Conservation (phyloP, 1,140 invertebrate genomes). For the Drosophila paulistorum region DNA sequence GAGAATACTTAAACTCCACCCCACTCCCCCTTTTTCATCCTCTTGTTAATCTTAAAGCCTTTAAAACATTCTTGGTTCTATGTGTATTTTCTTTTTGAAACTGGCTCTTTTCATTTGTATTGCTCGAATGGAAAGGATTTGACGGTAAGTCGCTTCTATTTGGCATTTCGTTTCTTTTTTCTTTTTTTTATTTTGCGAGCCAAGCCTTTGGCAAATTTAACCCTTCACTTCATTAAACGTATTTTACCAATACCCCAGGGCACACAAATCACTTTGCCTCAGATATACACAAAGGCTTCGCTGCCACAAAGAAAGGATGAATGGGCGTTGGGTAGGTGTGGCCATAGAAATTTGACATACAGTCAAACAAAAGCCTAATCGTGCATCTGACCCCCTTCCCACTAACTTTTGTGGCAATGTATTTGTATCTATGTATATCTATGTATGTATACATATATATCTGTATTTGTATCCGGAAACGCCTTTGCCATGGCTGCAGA, state of each 20-base stretch:
- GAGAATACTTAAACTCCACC: neutral
- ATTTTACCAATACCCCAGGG: constrained; percentile 61
- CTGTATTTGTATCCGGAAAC: constrained; percentile 29
- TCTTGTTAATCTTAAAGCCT: constrained; percentile 34
- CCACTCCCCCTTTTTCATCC: neutral
- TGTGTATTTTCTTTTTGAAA: neutral
- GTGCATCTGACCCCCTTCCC: constrained; percentile 53
- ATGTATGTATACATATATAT: neutral
- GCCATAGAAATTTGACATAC: constrained; percentile 78
- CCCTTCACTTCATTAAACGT: constrained; percentile 80
- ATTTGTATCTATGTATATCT: neutral
- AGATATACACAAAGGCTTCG: constrained; percentile 58
- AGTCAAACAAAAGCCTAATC: constrained; percentile 80
- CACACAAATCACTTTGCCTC: constrained; percentile 75
- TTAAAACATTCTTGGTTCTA: constrained; percentile 31
- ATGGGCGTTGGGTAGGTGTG: constrained; percentile 58
- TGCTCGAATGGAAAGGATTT: constrained; percentile 27
- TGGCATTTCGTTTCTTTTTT: constrained; percentile 21
- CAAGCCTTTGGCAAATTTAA: constrained; percentile 64
- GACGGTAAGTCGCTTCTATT: constrained; percentile 58
- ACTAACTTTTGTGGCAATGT: neutral
- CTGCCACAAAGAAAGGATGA: constrained; percentile 17
- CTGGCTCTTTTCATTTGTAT: constrained; percentile 43
- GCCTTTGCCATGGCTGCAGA: constrained; percentile 31
- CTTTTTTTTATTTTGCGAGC: neutral